Percentiles rank a stretch among this genome's conserved stretches.
These are phyloP conservation scores for Avahi laniger DNA, from an alignment of 2,797 vertebrate species.

Conservation along the genomic window DNA sequence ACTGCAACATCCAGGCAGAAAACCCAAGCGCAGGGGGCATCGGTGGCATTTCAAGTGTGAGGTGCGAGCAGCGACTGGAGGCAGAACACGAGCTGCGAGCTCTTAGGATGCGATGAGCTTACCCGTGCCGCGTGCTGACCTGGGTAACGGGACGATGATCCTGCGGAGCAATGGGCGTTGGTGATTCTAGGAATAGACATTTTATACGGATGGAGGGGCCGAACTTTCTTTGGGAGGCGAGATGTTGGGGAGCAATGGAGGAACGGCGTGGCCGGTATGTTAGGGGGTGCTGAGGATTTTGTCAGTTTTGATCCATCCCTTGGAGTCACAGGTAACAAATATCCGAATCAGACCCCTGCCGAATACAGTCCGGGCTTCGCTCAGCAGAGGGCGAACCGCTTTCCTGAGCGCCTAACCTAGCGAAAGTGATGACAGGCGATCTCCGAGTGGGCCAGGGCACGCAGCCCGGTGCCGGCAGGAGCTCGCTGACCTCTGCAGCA, in stretches of 20 bases:
- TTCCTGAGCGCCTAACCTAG: neutral
- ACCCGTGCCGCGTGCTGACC: neutral
- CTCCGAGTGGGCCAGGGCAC: neutral
- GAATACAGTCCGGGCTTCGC: neutral
- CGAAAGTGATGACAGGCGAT: neutral
- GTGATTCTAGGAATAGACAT: neutral
- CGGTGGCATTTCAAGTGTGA: neutral
- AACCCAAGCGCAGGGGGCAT: neutral
- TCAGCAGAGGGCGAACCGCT: neutral
- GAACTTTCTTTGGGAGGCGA: neutral
- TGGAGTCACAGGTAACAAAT: neutral
- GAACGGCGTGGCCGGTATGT: neutral
- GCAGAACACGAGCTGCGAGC: fast-evolving
- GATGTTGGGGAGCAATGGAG: neutral
- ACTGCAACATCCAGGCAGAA: neutral
- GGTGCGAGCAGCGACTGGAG: neutral
- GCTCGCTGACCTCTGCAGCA: neutral
- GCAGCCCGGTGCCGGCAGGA: neutral
- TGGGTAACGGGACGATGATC: neutral
- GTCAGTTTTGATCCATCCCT: neutral
- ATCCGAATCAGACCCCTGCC: neutral
- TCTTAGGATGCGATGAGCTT: neutral
- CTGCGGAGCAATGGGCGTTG: neutral
- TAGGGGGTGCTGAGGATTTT: neutral
- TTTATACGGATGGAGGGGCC: neutral